A percentile compares a stretch with the other conserved stretches of the same genome.
Conservation (phyloP, 1,140 invertebrate genomes). For the Drosophila baimaii region DNA sequence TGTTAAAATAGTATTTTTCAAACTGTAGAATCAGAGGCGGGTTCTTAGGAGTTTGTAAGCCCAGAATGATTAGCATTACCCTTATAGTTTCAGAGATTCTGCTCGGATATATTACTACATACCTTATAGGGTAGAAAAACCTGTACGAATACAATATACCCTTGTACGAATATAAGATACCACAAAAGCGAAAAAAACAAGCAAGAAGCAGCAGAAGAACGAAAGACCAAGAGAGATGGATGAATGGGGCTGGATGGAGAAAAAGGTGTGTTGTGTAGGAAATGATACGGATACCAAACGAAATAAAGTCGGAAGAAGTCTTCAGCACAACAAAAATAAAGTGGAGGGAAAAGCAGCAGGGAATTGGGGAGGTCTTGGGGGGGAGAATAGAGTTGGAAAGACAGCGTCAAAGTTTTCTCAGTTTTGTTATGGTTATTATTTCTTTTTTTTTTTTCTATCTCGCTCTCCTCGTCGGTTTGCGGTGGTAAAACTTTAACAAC, state of each 20-base stretch:
- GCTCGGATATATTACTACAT: neutral
- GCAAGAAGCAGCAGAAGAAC: constrained; percentile 16
- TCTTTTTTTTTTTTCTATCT: constrained; percentile 5
- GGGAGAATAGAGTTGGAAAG: constrained; percentile 16
- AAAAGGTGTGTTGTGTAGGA: constrained; percentile 64
- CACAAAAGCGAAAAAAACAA: constrained; percentile 21
- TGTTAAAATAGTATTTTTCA: neutral
- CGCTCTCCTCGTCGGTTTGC: constrained; percentile 20
- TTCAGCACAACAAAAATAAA: constrained; percentile 42
- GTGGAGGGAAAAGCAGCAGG: constrained; percentile 3
- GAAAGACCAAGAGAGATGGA: constrained; percentile 28
- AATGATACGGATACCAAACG: constrained; percentile 60
- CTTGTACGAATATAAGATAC: neutral
- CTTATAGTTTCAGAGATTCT: neutral
- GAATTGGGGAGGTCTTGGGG: neutral
- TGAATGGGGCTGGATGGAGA: constrained; percentile 35
- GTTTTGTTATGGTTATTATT: constrained; percentile 51
- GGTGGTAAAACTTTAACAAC: constrained; percentile 71
- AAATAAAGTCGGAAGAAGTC: constrained; percentile 70
- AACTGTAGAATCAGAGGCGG: neutral
- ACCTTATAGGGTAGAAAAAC: neutral
- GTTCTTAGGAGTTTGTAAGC: neutral
- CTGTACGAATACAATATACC: neutral
- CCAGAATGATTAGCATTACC: neutral
- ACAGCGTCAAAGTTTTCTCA: constrained; percentile 70